Base-by-base conservation (phyloP, 2,888 invertebrate species). In the Belgica antarctica region DNA sequence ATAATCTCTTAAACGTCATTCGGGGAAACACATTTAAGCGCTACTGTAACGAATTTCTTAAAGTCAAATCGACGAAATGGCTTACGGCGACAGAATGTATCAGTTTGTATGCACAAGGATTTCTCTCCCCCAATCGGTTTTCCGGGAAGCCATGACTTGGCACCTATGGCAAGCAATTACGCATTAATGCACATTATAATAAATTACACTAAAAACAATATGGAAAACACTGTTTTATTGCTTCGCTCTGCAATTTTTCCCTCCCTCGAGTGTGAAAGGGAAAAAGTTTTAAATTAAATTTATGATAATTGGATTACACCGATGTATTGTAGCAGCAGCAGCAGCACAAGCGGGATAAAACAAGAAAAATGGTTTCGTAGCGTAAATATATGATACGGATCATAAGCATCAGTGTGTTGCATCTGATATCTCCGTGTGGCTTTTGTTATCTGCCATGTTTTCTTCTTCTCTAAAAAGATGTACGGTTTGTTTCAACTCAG, bases 261-360 rank as follows among this genome's bases (percentile, higher is more conserved):
- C 19, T 25, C 65, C 65, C 47, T 12, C 4, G 12, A n/a, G n/a
- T n/a, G n/a, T n/a, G n/a, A n/a, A n/a, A n/a, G n/a, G n/a, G n/a
- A n/a, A 41, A 47, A 66, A 66, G 41, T 66, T 66, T 66, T 46
- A 47, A 66, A 66, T 66, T 66, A 66, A 66, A 66, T 66, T 66
- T 66, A 66, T 66, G 65, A 15, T 66, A 66, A 66, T 66, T 66
- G 65, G 65, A 66, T 66, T 66, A 66, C 25, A 46, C 28, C 47
- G 25, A 41, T 36, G 17, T 41, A 36, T 62, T n/a, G 12, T 10
- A 63, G 17, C 5, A n/a, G 28, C 27, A 2, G 61, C 27, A 25
- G 27, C 12, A 57, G 57, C 24, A 57, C 7, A 12, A 46, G 46
- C 12, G 15, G 12, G 12, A 7, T 15, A 46, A 24, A 52, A 52